phyloP scores from a whole-genome alignment of 2,888 invertebrate genomes.

The Acleris laterana region DNA sequence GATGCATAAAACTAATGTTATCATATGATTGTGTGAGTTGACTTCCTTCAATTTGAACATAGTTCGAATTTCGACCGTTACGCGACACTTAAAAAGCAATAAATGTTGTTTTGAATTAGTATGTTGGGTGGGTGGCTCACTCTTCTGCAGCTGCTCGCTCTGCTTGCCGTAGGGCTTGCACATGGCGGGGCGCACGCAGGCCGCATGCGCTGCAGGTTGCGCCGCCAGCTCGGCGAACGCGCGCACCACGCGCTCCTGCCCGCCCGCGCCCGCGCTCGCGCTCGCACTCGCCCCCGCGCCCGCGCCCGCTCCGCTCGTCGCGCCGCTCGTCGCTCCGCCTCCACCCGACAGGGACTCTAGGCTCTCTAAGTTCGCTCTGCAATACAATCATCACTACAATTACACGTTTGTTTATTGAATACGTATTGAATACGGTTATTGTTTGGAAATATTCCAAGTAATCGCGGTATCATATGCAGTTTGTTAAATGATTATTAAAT shows the following conservation, averaged over 20 bases:
- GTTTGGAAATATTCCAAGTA: too few relatives aligned
- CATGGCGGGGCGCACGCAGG: conserved; percentile 94
- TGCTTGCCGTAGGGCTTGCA: conserved; percentile 96
- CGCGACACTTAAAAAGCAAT: too few relatives aligned
- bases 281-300: conserved; percentile 91
- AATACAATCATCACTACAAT: conserved; percentile 2
- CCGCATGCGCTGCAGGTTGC: conserved; percentile 95
- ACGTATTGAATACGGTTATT: too few relatives aligned
- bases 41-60: too few relatives aligned
- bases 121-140: conserved; percentile 67
- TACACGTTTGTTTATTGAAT: too few relatives aligned
- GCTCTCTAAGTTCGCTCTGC: conserved; percentile 88
- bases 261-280: conserved; percentile 93
- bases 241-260: conserved; percentile 93
- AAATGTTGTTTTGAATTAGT: neutral
- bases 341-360: conserved; percentile 85
- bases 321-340: conserved; percentile 44
- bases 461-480: too few relatives aligned
- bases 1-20: too few relatives aligned
- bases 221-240: conserved; percentile 94
- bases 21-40: too few relatives aligned
- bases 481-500: too few relatives aligned
- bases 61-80: too few relatives aligned
- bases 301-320: conserved; percentile 88
- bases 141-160: conserved; percentile 94